These are phyloP conservation scores for Corydoras maculifer DNA, from an alignment of 2,113 vertebrate genomes.

Conservation along the genomic window DNA sequence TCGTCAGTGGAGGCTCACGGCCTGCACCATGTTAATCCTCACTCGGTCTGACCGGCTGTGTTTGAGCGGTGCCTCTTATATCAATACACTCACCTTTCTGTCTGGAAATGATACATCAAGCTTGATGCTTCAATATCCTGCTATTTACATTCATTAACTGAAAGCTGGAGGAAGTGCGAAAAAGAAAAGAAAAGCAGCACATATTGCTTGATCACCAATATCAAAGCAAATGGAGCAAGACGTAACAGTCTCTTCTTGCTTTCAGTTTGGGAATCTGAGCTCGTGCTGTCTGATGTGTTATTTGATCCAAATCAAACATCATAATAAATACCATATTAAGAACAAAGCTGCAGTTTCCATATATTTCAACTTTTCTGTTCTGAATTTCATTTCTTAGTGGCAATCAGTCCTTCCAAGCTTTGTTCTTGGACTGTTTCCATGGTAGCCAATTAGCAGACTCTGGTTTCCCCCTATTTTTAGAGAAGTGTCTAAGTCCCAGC, in stretches of 20 bases:
- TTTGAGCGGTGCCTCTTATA: slow-evolving; percentile 41
- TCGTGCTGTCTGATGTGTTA: too few species aligned
- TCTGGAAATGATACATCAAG: slow-evolving; percentile 45
- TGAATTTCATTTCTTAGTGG: slow-evolving; percentile 19
- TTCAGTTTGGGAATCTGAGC: too few species aligned
- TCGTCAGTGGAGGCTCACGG: slow-evolving; percentile 56
- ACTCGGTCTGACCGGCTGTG: slow-evolving; percentile 34
- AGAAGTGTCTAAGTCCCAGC: slow-evolving; percentile 34
- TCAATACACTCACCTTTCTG: slow-evolving; percentile 53
- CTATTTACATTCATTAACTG: slow-evolving; percentile 47
- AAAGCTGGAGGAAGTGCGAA: neutral
- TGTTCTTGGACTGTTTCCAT: slow-evolving; percentile 55
- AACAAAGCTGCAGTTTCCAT: neutral
- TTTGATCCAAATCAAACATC: too few species aligned
- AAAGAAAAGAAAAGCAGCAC: slow-evolving; percentile 1
- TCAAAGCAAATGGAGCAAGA: too few species aligned
- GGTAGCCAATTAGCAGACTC: slow-evolving; percentile 56
- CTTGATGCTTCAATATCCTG: slow-evolving; percentile 23
- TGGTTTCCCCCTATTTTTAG: slow-evolving; percentile 44
- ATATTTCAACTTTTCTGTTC: slow-evolving; percentile 15
- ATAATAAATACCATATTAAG: neutral
- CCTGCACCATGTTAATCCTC: slow-evolving; percentile 53
- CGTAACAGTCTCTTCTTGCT: too few species aligned
- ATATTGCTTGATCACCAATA: too few species aligned
- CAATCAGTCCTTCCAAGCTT: slow-evolving; percentile 34